Conservation (phyloP, 2,113 vertebrate species). For the Strix uralensis region DNA sequence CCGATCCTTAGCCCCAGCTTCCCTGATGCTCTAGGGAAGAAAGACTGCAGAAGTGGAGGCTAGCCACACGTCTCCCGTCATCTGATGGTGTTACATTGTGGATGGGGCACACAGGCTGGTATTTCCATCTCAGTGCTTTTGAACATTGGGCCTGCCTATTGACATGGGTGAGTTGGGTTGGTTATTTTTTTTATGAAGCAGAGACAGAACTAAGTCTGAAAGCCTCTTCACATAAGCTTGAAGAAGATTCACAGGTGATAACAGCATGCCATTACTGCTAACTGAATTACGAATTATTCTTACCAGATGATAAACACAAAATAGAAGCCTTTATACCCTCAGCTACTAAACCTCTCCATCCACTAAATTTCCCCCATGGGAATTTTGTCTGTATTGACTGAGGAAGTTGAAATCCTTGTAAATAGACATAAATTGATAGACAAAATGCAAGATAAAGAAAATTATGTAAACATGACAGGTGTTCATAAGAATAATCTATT, state of each 20-base stretch:
- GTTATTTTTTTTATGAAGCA: background rate
- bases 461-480: background rate
- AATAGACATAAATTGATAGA: background rate
- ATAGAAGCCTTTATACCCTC: background rate
- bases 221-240: background rate
- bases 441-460: background rate
- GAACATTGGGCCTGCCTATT: background rate
- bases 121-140: background rate
- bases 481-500: background rate
- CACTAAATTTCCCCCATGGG: background rate
- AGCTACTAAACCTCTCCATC: background rate
- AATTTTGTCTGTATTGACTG: background rate
- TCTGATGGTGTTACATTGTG: background rate
- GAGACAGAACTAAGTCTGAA: background rate
- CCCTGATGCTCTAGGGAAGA: background rate
- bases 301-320: background rate
- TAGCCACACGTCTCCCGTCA: fast-evolving
- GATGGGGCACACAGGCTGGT: background rate
- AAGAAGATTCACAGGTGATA: background rate
- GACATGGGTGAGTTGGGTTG: background rate
- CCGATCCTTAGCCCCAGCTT: background rate
- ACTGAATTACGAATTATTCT: background rate
- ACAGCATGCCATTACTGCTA: background rate
- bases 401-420: background rate
- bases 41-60: background rate